Base-by-base conservation (phyloP, 1,140 invertebrate species). In the Drosophila albomicans region DNA sequence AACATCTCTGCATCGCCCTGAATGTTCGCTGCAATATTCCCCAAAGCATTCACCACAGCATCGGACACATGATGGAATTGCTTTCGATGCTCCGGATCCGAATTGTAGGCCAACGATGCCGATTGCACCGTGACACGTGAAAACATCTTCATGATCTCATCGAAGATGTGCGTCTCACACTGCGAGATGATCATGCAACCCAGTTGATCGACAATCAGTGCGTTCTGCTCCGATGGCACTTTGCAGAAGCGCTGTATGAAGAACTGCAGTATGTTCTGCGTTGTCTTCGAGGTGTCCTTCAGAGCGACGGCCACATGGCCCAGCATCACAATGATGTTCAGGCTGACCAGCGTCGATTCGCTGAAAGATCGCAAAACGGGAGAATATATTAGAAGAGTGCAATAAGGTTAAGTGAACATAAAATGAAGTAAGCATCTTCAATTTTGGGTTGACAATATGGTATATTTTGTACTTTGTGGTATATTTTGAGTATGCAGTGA, bases 131-230 rank as follows among this genome's bases (percentile, higher is more conserved):
- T 98, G 58, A 99, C 98, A 84, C 96, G 96, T 1, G 97, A 98
- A 93, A 99, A 99, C 97, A 99, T 98, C 84, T 97, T 96, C 98
- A 99, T 99, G 35, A 99, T 98, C 91, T 98, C 98, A 77, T 98
- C 97, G 89, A 98, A 98, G 10, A 99, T 96, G 46, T 96, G 94
- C 8, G 94, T 94, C 62, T 97, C 96, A 77, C 96, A 97, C 85
- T 97, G 96, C 3, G 97, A 97, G 46, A 99, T 98, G 54, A 99
- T 97, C 96, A 99, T 99, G 90, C 98, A 98, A 7, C 98, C 99
- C 13, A 99, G 93, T 92, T 99, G 98, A 93, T 99, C 98, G 8
- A 99, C 97, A 87, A 99, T 99, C 5, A 99, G 93, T 1, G 96
- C 96, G 92, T 99, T 99, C 49, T 99, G 94, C 30, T 95, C 94